Conservation (phyloP, 2,888 invertebrate species). For the Microctonus brassicae region DNA sequence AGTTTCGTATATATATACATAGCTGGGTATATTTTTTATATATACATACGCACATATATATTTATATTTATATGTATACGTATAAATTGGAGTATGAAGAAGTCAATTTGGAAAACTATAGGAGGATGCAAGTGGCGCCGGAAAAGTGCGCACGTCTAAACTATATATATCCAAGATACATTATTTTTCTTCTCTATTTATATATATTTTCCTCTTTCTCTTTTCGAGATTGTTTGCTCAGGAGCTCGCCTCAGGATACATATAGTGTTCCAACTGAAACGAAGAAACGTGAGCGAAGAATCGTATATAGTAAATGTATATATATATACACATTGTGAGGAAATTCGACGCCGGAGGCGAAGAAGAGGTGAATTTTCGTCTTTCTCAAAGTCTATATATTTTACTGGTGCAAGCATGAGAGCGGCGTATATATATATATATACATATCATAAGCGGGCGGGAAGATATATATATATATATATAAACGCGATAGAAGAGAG, state of each 20-base stretch:
- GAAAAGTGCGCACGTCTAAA: constrained; percentile 48
- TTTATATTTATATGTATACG: neutral
- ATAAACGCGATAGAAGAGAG: constrained; percentile 31
- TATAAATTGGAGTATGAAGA: constrained; percentile 34
- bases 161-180: no score
- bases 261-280: constrained; percentile 40
- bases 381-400: neutral
- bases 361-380: constrained; percentile 9
- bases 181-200: neutral
- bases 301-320: neutral
- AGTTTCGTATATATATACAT: neutral
- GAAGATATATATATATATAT: constrained; percentile 2
- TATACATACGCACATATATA: neutral
- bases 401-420: constrained; percentile 3
- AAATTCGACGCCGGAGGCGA: constrained; percentile 56
- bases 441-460: constrained; percentile 1
- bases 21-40: neutral
- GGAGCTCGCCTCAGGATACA: constrained; percentile 56
- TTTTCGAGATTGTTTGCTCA: constrained; percentile 61
- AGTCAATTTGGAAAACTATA: constrained; percentile 46
- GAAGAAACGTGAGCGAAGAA: constrained; percentile 31
- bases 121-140: constrained; percentile 57
- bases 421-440: constrained; percentile 3
- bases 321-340: constrained; percentile 41
- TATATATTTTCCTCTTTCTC: constrained; percentile 2